Conservation (phyloP, 2,888 invertebrate species). For the Trachelus tabidus region DNA sequence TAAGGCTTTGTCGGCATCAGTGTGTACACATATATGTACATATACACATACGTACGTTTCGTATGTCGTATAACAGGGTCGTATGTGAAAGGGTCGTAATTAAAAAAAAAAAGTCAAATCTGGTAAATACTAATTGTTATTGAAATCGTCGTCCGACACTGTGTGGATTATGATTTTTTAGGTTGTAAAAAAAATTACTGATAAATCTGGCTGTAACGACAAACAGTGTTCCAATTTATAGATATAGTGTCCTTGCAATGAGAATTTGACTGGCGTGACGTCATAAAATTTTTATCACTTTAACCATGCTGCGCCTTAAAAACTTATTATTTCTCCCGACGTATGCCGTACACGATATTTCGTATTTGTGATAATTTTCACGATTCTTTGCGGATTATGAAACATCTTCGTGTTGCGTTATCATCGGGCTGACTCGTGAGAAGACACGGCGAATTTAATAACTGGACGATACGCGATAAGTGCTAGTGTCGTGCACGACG, state of each 20-base stretch:
- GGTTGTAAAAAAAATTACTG: not conserved
- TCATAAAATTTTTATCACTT: not conserved
- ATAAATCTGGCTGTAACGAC: no score
- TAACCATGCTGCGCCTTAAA: not conserved
- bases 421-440: not conserved
- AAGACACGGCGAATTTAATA: not conserved
- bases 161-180: not conserved
- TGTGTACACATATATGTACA: not conserved
- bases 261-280: no score
- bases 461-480: not conserved
- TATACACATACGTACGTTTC: not conserved
- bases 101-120: not conserved
- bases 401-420: conserved; percentile 1
- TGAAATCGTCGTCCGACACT: not conserved
- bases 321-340: not conserved
- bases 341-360: not conserved
- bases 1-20: not conserved
- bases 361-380: not conserved
- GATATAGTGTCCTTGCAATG: no score
- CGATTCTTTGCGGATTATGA: conserved; percentile 9
- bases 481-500: not conserved
- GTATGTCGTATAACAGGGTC: not conserved
- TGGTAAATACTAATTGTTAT: not conserved
- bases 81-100: not conserved
- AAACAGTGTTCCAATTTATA: no score